Percentiles rank a stretch among this genome's conserved stretches.
Conservation (phyloP, 2,888 invertebrate genomes). For the Hermodice carunculata region DNA sequence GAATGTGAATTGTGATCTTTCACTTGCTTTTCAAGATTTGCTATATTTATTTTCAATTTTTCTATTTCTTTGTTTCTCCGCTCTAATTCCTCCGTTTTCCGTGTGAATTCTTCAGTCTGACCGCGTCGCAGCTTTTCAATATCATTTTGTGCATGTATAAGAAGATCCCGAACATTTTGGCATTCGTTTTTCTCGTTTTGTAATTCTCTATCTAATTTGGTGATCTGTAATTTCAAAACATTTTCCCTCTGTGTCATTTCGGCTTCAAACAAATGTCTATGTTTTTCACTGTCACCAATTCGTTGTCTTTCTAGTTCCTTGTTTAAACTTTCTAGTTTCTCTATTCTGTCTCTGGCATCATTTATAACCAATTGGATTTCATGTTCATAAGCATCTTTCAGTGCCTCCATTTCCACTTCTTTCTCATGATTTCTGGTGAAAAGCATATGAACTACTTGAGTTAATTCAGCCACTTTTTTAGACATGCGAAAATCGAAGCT, state of each 20-base stretch:
- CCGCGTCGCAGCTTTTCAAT: slow-evolving; percentile 56
- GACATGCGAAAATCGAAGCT: slow-evolving; percentile 67
- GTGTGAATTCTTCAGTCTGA: slow-evolving; percentile 51
- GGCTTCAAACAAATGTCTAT: background rate
- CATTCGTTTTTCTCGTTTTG: slow-evolving; percentile 59
- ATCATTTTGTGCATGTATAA: slow-evolving; percentile 62
- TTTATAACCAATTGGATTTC: slow-evolving; percentile 56
- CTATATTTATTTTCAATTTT: slow-evolving; percentile 7
- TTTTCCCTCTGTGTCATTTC: slow-evolving; percentile 35
- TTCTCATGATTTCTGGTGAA: slow-evolving; percentile 68
- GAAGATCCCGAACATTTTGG: slow-evolving; percentile 57
- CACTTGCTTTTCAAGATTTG: slow-evolving; percentile 47
- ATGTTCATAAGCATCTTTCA: slow-evolving; percentile 63
- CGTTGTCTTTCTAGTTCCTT: slow-evolving; percentile 42
- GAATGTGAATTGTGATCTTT: slow-evolving; percentile 46
- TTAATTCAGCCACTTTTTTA: slow-evolving; percentile 67
- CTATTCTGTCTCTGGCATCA: slow-evolving; percentile 54
- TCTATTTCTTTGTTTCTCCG: slow-evolving; percentile 49
- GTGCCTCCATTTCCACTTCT: slow-evolving; percentile 64
- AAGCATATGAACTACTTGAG: slow-evolving; percentile 68
- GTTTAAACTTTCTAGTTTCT: slow-evolving; percentile 44
- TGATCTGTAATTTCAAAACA: slow-evolving; percentile 51
- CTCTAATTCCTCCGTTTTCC: slow-evolving; percentile 22
- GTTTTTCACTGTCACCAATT: background rate
- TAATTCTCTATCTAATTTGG: slow-evolving; percentile 48